A percentile compares a stretch with the other conserved stretches of the same genome.
Evolutionary conservation across 92 coral and sea anemone species (phyloP).

Genomic region (Heteractis magnifica): DNA sequence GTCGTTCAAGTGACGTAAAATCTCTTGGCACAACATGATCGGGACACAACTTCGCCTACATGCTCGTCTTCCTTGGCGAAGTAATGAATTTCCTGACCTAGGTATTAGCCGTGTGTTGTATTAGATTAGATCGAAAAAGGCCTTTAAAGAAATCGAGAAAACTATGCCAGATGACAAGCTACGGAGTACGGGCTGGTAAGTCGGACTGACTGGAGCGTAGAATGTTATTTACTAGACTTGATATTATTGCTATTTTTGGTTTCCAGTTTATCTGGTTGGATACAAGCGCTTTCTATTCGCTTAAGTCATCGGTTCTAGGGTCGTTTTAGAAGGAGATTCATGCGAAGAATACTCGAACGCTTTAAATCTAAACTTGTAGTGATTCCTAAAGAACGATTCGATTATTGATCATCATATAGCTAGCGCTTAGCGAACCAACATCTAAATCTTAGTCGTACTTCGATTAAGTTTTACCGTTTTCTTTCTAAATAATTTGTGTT

Average conservation of each 20-base stretch:
- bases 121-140: background rate
- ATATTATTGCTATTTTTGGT: no score
- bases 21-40: background rate
- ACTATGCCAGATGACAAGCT: conserved; percentile 15
- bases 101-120: background rate
- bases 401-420: no score
- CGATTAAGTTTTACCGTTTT: background rate
- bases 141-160: background rate
- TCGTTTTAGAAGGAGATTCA: no score
- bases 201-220: background rate
- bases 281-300: no score
- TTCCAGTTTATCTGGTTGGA: no score
- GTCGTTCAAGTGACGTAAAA: background rate
- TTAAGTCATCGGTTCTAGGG: no score
- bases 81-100: background rate
- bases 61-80: background rate
- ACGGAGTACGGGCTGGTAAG: conserved; percentile 13
- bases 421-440: background rate
- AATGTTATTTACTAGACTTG: background rate
- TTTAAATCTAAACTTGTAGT: no score
- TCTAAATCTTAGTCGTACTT: background rate
- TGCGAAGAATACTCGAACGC: no score
- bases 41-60: background rate
- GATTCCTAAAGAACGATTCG: no score
- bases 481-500: background rate